Evolutionary conservation across 2,888 invertebrate species (phyloP).

Genomic region (Diaprepes abbreviatus): DNA sequence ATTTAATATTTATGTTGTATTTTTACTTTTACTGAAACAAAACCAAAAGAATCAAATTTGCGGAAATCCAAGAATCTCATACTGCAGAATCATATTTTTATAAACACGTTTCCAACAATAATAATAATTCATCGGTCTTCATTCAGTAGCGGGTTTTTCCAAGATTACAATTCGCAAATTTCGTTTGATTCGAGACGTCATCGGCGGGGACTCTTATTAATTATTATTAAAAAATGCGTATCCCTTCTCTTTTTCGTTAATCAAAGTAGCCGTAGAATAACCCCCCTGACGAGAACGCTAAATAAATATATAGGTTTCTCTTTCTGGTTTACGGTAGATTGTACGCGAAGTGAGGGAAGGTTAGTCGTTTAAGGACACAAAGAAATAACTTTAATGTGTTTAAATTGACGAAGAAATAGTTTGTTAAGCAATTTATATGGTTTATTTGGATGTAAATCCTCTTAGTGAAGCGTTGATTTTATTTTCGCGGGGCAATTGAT

Average conservation of each 20-base stretch:
- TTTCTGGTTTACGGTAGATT: neutral
- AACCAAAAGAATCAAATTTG: too few relatives aligned
- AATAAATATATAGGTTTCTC: neutral
- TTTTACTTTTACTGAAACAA: too few relatives aligned
- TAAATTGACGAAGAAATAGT: constrained; percentile 10
- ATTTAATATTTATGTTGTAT: too few relatives aligned
- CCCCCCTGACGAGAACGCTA: neutral
- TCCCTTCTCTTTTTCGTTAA: neutral
- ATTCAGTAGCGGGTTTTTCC: neutral
- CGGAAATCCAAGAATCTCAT: too few relatives aligned
- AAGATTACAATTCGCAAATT: neutral
- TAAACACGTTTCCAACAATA: too few relatives aligned
- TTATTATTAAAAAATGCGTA: neutral
- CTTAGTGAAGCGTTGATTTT: neutral
- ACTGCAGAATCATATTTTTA: too few relatives aligned
- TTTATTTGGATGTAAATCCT: constrained; percentile 2
- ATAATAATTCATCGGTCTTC: too few relatives aligned
- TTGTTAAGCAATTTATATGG: neutral
- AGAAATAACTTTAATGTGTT: neutral
- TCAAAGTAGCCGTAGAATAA: constrained; percentile 1
- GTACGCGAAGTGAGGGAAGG: neutral
- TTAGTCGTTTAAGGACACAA: constrained; percentile 3
- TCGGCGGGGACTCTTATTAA: neutral
- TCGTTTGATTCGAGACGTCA: neutral
- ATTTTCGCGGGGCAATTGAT: neutral